These are phyloP conservation scores for Platysteira castanea DNA, from an alignment of 2,113 vertebrate species.

Conservation along the genomic window DNA sequence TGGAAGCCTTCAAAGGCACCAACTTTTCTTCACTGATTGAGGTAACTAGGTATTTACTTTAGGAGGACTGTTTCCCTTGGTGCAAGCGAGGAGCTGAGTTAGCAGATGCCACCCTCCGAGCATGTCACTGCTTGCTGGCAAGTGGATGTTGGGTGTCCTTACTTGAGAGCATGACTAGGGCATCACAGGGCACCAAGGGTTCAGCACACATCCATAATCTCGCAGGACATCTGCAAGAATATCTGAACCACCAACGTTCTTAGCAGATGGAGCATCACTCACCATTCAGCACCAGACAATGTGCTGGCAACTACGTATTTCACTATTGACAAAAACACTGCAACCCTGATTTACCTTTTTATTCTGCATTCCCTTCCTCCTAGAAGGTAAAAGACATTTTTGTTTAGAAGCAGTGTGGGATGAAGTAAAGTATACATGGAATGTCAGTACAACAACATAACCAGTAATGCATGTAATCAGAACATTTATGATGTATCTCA, in stretches of 20 bases:
- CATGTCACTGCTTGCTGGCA: background rate
- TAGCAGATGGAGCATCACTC: background rate
- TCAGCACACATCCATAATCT: background rate
- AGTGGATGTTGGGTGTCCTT: background rate
- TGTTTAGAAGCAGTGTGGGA: background rate
- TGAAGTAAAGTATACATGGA: background rate
- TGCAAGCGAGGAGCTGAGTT: background rate
- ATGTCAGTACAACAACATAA: background rate
- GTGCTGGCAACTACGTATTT: background rate
- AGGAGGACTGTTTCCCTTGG: background rate
- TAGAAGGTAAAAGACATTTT: background rate
- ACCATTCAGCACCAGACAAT: background rate
- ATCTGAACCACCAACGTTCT: background rate
- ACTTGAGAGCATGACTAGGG: background rate
- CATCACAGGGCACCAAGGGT: background rate
- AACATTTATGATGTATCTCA: background rate
- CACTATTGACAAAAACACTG: background rate
- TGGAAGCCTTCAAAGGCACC: background rate
- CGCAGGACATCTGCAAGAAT: background rate
- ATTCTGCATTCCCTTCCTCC: background rate
- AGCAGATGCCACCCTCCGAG: background rate
- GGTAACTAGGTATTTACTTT: background rate
- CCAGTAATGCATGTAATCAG: background rate
- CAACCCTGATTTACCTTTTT: background rate
- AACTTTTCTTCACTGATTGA: background rate